Percentiles rank a stretch among this genome's conserved stretches.
These are phyloP conservation scores for Drosophila paramelanica DNA, from an alignment of 2,888 invertebrate genomes.

Conservation along the genomic window DNA sequence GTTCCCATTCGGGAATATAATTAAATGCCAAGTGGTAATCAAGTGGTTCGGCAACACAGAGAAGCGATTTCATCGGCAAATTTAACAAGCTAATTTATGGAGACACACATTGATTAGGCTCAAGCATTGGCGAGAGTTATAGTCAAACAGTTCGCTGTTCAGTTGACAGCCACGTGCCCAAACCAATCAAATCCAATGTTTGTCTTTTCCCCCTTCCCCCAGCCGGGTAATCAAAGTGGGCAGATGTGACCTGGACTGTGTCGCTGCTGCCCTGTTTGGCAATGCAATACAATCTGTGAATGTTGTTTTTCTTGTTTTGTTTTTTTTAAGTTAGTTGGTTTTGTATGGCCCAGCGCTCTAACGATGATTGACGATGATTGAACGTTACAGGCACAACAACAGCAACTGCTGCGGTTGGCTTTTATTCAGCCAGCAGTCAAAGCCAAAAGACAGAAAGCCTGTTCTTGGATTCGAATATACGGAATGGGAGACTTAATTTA, in stretches of 20 bases:
- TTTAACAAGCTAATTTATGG: neutral
- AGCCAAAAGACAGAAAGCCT: slow-evolving; percentile 9
- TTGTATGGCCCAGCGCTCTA: slow-evolving; percentile 11
- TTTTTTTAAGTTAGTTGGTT: slow-evolving; percentile 42
- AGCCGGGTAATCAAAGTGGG: slow-evolving; percentile 64
- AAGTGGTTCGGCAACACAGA: neutral
- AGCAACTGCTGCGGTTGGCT: slow-evolving; percentile 19
- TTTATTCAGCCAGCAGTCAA: slow-evolving; percentile 4
- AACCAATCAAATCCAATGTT: slow-evolving; percentile 45
- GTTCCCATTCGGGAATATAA: too few species aligned
- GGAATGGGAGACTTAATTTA: neutral
- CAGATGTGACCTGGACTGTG: slow-evolving; percentile 51
- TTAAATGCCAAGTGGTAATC: too few species aligned
- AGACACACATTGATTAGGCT: neutral
- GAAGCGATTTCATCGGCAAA: neutral
- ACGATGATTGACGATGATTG: slow-evolving; percentile 58
- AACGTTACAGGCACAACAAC: slow-evolving; percentile 25
- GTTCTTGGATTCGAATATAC: slow-evolving; percentile 13
- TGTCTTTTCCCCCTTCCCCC: slow-evolving; percentile 34
- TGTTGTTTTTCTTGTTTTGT: slow-evolving; percentile 15
- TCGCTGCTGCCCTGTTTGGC: slow-evolving; percentile 41
- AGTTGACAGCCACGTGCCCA: slow-evolving; percentile 8
- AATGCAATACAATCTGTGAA: slow-evolving; percentile 60
- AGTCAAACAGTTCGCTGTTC: slow-evolving; percentile 38
- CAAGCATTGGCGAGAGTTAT: neutral